Evolutionary conservation across 2,888 invertebrate species (phyloP), one percentile per base, ranked within the genome.

Genomic region (Drosophila demipolita): DNA sequence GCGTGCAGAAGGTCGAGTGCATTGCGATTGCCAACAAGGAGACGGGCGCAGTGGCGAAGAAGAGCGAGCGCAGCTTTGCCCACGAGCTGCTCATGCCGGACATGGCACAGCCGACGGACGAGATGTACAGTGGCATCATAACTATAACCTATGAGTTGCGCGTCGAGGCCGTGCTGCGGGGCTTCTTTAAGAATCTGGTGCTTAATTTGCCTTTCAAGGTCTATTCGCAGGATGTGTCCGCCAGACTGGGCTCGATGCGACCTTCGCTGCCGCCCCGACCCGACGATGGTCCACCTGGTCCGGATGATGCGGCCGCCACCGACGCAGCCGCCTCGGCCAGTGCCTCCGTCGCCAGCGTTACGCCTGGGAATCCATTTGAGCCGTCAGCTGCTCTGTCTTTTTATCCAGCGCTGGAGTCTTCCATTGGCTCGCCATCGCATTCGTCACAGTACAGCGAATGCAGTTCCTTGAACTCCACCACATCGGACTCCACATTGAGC

Each of bases 31-130:
- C 91, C 59, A 92, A 83, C 52, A 93, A 93, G 76, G 93, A 93
- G 80, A 92, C 93, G 1, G 93, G 93, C 1, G 90, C 92, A 1
- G 92, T 93, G 55, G 89, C 91, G 23, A 93, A 93, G 73, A 93
- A 93, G 78, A 91, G 91, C 23, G 92, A 92, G 62, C 90, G 93
- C 29, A 90, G 91, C 33, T 93, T 93, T 77, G 93, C 93, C 45
- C 93, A 93, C 59, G 92, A 92, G 63, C 78, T 93, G 45, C 83
- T 91, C 2, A 84, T 93, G 71, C 93, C 93, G 26, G 85, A 89
- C 7, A 89, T 89, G n/a, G 90, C 91, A 8, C 93, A 92, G 59
- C 93, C 93, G 3, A 83, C 90, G 6, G 92, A 93, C 62, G 85
- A 80, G 45, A 73, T 87, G 17, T 62, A 79, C 12, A 92, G 92